Conservation (phyloP, 2,888 invertebrate genomes). For the Isotomurus palustris region DNA sequence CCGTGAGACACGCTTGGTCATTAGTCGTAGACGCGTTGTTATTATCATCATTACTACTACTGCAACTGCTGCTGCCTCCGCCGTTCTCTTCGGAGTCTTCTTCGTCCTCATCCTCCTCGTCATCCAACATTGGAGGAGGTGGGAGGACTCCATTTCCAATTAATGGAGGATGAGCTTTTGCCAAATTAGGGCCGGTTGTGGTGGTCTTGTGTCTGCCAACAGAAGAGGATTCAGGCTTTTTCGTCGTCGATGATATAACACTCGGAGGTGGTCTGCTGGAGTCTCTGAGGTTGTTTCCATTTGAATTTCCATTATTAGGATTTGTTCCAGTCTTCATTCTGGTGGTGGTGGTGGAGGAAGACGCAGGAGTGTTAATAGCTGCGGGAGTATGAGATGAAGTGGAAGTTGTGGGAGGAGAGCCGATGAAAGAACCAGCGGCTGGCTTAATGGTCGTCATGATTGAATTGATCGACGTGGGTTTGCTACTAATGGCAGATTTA, state of each 20-base stretch:
- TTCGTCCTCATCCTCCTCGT: conserved; percentile 25
- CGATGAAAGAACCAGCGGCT: too few relatives aligned
- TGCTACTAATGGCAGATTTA: conserved; percentile 34
- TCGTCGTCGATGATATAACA: neutral
- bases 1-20: conserved; percentile 30
- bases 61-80: conserved; percentile 10
- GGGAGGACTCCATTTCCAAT: conserved; percentile 36
- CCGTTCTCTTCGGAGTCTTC: conserved; percentile 22
- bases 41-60: conserved; percentile 24
- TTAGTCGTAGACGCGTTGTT: conserved; percentile 30
- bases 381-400: neutral
- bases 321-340: conserved; percentile 6
- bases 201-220: neutral
- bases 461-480: conserved; percentile 36
- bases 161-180: conserved; percentile 30
- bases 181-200: conserved; percentile 6
- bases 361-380: too few relatives aligned
- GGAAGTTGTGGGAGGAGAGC: neutral
- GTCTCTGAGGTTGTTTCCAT: conserved; percentile 1
- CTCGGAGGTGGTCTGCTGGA: conserved; percentile 1
- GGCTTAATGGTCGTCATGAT: conserved; percentile 28
- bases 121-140: conserved; percentile 35
- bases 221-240: conserved; percentile 3
- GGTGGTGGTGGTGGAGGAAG: conserved; percentile 2
- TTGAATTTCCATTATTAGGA: conserved; percentile 16